These are phyloP conservation scores for Xyliphius kryptos DNA, from an alignment of 2,113 vertebrate species.

Conservation along the genomic window DNA sequence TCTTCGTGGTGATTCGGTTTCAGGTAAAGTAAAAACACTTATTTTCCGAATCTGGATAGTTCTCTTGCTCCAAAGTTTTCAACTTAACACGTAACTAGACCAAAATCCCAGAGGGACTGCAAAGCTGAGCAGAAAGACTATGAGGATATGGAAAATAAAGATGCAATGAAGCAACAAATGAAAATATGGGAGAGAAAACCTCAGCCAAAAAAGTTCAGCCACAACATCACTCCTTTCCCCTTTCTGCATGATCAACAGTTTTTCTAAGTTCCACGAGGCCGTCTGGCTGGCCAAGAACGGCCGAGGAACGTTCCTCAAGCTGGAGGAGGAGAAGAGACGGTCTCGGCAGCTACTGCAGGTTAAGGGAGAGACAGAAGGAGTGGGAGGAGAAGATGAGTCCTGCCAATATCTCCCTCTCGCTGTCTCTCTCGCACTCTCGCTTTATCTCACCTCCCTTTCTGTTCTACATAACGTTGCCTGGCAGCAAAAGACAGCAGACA, in stretches of 20 bases:
- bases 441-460: slow-evolving; percentile 24
- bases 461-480: slow-evolving; percentile 30
- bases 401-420: slow-evolving; percentile 27
- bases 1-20: too few relatives aligned
- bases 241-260: slow-evolving; percentile 44
- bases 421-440: slow-evolving; percentile 1
- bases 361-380: slow-evolving; percentile 32
- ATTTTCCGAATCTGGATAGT: background rate
- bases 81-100: slow-evolving; percentile 1
- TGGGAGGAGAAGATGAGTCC: slow-evolving; percentile 21
- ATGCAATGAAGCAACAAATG: slow-evolving; percentile 13
- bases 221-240: slow-evolving; percentile 41
- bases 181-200: slow-evolving; percentile 20
- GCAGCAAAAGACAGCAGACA: slow-evolving; percentile 12
- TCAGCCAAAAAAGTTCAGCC: slow-evolving; percentile 35
- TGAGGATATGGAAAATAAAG: slow-evolving; percentile 40
- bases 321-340: slow-evolving; percentile 1
- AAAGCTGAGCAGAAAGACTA: slow-evolving; percentile 21
- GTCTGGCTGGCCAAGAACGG: slow-evolving; percentile 24
- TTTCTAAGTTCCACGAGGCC: slow-evolving; percentile 37
- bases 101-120: slow-evolving; percentile 18
- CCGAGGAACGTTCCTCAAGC: slow-evolving; percentile 11
- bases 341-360: slow-evolving; percentile 37
- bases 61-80: background rate
- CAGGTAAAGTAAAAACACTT: too few relatives aligned